Base-by-base conservation (phyloP, 2,113 vertebrate genomes). In the Nerophis ophidion region DNA sequence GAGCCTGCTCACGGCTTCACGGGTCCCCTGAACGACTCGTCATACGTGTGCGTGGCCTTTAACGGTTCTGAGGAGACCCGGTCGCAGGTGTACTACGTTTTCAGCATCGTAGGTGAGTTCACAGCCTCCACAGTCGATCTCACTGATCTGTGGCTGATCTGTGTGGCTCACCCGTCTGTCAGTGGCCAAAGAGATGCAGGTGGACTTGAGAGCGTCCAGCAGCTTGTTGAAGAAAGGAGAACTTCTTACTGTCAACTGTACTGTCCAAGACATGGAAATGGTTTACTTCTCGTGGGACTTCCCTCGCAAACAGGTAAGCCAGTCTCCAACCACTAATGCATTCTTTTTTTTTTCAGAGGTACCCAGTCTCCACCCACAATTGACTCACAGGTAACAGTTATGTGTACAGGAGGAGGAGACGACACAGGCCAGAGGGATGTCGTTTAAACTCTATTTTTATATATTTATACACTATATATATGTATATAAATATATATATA, bases 201-300 rank as follows among this genome's bases (percentile, higher is more conserved):
- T 93, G 61, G 89, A 91, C 0, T 85, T 99, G 82, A 89, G 77
- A 0, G 92, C 90, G 0, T 90, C 91, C 57, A 89, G 92, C 83
- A 88, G 78, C 0, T 55, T 95, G 46, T 79, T 98, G 70, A 94
- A 90, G 35, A 87, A 86, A 79, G 94, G 94, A 0, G 94, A 98
- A 58, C 87, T 87, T 0, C 65, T 99, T 14, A 91, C 81, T 0
- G 68, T 99, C 6, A 92, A 92, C 83, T 99, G 97, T 81, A 92
- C 93, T 0, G 92, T 94, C 49, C 88, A 78, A 0, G 90, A 90
- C 35, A 88, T 86, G 0, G 91, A 95, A 57, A 81, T 97, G 6
- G 90, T 95, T 57, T 91, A 79, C 80, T 98, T 98, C 70, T 72
- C 77, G 45, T 98, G 96, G 97, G 83, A 79, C 0, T 96, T 91